phyloP scores from a whole-genome alignment of 2,888 invertebrate species.

The Cheilosia soror region DNA sequence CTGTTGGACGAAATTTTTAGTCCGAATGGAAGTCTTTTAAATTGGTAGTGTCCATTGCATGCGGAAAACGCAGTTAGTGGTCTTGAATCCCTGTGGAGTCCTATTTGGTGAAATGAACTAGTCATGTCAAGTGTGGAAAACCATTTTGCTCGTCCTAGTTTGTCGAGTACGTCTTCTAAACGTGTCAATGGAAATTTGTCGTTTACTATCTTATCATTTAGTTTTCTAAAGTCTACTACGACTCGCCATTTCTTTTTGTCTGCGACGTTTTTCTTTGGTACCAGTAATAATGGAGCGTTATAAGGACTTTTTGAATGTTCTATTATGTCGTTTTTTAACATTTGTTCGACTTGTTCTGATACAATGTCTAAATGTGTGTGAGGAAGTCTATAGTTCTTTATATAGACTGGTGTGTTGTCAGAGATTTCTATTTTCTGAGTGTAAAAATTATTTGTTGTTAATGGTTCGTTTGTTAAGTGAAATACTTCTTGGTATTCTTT shows the following conservation, averaged over 20 bases:
- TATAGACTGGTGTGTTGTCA: constrained; percentile 28
- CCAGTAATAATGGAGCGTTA: constrained; percentile 9
- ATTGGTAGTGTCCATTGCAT: constrained; percentile 63
- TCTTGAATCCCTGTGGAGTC: constrained; percentile 46
- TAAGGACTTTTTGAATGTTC: constrained; percentile 17
- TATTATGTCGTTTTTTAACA: constrained; percentile 7
- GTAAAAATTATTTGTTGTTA: constrained; percentile 37
- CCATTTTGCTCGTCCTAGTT: constrained; percentile 59
- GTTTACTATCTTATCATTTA: constrained; percentile 54
- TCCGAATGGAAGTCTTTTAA: constrained; percentile 67
- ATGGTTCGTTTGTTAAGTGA: constrained; percentile 18
- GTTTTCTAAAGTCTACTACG: constrained; percentile 35
- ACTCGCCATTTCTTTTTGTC: constrained; percentile 31
- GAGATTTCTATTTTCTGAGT: constrained; percentile 21
- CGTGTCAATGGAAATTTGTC: constrained; percentile 61
- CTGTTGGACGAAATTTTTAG: constrained; percentile 71
- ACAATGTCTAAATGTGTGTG: background rate
- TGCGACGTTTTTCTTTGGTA: constrained; percentile 27
- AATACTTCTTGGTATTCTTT: constrained; percentile 25
- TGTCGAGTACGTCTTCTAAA: constrained; percentile 55
- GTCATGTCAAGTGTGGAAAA: constrained; percentile 65
- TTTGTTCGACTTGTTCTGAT: constrained; percentile 9
- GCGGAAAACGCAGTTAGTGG: constrained; percentile 66
- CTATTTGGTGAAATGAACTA: constrained; percentile 64
- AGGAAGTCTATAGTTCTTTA: constrained; percentile 27